A percentile compares a stretch with the other conserved stretches of the same genome.
These are phyloP conservation scores for Euphysa ruthae DNA, from an alignment of 30 jellyfish, hydroid and myxozoan species.

Conservation along the genomic window DNA sequence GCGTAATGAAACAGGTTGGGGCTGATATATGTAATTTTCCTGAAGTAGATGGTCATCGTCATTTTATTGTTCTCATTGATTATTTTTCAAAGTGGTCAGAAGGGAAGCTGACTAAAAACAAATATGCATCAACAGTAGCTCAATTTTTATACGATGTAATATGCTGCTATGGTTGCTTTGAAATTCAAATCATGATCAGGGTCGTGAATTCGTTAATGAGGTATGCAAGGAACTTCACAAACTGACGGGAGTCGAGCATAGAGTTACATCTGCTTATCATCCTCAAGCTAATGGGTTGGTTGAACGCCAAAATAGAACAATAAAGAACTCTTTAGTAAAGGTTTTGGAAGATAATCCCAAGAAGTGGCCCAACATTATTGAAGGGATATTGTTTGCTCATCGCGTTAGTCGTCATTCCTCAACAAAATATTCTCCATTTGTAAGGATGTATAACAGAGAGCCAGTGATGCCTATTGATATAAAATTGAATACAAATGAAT, in stretches of 20 bases:
- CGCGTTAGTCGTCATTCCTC: slow-evolving; percentile 21
- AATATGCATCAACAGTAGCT: slow-evolving; percentile 36
- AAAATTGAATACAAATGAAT: not conserved
- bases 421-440: slow-evolving; percentile 4
- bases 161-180: slow-evolving; percentile 42
- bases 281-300: slow-evolving; percentile 51
- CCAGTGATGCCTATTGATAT: slow-evolving; percentile 26
- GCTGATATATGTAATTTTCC: slow-evolving; percentile 20
- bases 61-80: slow-evolving; percentile 23
- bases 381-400: slow-evolving; percentile 16
- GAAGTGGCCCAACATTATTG: slow-evolving; percentile 17
- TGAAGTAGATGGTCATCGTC: slow-evolving; percentile 36
- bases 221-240: not conserved
- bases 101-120: slow-evolving; percentile 27
- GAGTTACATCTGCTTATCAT: slow-evolving; percentile 47
- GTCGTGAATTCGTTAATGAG: slow-evolving; percentile 36
- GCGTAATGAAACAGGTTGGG: slow-evolving; percentile 25
- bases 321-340: slow-evolving; percentile 4
- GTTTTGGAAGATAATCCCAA: slow-evolving; percentile 4
- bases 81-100: slow-evolving; percentile 59
- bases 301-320: slow-evolving; percentile 15
- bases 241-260: slow-evolving; percentile 7
- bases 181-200: slow-evolving; percentile 39
- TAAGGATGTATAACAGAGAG: slow-evolving; percentile 15
- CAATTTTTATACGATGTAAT: slow-evolving; percentile 29